These are phyloP conservation scores for Hydractinia symbiolongicarpus DNA, from an alignment of 30 jellyfish, hydroid and myxozoan genomes.

Conservation along the genomic window DNA sequence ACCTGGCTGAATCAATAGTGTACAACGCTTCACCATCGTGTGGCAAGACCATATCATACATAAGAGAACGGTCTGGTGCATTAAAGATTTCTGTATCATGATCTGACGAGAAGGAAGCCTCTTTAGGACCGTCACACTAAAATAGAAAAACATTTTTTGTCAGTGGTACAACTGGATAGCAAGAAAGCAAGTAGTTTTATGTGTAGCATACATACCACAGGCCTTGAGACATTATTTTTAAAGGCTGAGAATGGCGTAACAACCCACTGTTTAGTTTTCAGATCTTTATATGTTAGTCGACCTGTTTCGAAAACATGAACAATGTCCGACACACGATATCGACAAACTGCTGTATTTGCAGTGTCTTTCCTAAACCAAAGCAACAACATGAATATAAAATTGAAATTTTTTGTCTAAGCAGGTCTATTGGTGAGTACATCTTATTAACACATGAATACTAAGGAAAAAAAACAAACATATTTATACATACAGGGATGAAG, in stretches of 20 bases:
- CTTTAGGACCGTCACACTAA: neutral
- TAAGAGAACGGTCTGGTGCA: neutral
- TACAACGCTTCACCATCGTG: conserved; percentile 1
- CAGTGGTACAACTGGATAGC: too few species aligned
- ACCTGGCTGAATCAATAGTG: neutral
- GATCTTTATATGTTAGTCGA: neutral
- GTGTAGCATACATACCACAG: neutral
- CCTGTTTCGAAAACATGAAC: neutral
- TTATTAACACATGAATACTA: too few species aligned
- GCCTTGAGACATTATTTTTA: neutral
- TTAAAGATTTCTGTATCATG: neutral
- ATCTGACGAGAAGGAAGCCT: neutral
- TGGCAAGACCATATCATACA: neutral
- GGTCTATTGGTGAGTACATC: too few species aligned
- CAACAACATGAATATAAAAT: too few species aligned
- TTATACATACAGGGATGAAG: neutral
- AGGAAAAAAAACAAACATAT: too few species aligned
- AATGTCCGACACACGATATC: conserved; percentile 2
- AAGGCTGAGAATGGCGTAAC: neutral
- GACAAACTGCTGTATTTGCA: conserved; percentile 7
- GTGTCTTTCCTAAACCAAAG: neutral
- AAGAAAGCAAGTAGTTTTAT: too few species aligned
- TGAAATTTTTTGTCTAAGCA: too few species aligned
- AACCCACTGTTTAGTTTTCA: neutral
- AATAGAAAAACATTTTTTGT: too few species aligned